phyloP scores from a whole-genome alignment of 2,888 invertebrate species.

The Dolomedes plantarius region DNA sequence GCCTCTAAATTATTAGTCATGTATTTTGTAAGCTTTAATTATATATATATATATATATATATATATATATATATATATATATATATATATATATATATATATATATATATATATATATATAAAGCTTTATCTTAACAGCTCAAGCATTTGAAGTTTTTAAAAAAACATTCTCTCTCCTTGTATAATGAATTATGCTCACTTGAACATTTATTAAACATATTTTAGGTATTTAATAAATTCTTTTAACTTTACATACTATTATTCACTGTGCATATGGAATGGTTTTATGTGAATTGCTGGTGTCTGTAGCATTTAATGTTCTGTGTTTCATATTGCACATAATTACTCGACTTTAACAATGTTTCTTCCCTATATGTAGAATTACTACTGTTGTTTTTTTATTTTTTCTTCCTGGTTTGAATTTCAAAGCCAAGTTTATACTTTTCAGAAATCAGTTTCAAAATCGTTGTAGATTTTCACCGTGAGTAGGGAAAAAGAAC shows the following conservation, averaged over 20 bases:
- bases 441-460: not conserved
- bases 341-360: not conserved
- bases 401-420: too few species aligned
- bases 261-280: not conserved
- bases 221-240: not conserved
- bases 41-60: too few species aligned
- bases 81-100: too few species aligned
- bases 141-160: not conserved
- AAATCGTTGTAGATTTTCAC: too few species aligned
- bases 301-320: constrained; percentile 10
- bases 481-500: too few species aligned
- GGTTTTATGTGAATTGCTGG: constrained; percentile 15
- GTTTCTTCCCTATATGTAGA: not conserved
- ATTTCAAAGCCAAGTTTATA: constrained; percentile 10
- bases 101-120: not conserved
- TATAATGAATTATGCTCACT: not conserved
- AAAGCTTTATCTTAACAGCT: not conserved
- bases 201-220: not conserved
- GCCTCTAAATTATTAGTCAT: not conserved
- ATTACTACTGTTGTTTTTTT: not conserved
- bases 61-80: too few species aligned
- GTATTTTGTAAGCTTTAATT: not conserved
- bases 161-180: not conserved
- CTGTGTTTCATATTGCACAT: constrained; percentile 1
- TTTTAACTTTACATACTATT: not conserved